Evolutionary conservation across 2,888 invertebrate species (phyloP), one percentile per base, ranked within the genome.

Genomic region (Trimorus sp.): DNA sequence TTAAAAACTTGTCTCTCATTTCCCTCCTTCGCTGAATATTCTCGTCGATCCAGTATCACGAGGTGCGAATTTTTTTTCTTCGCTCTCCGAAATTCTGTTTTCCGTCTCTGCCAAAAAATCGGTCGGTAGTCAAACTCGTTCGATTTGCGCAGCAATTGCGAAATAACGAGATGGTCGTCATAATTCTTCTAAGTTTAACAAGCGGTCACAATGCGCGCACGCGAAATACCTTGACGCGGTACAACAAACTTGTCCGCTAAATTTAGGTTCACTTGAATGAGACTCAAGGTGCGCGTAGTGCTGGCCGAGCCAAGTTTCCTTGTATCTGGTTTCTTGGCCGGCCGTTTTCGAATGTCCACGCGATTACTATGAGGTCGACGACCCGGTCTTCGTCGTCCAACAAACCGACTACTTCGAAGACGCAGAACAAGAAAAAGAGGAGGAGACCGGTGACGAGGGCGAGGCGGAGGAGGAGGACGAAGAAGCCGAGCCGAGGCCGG

Each of bases 261-360:
- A 82, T 84, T 84, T 84, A 84, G 84, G 79, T 82, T 74, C 79
- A 76, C 74, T 83, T 83, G 83, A 82, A 83, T 83, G 83, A 83
- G 81, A 45, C 83, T 79, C 82, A 83, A 81, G 81, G 83, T 77
- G 70, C 80, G 80, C 79, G 59, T 65, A 66, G 66, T 60, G 78
- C 65, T 69, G 78, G 15, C 68, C 56, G 75, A 76, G 83, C 83
- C 83, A 83, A 82, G 83, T 83, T 83, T 82, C 83, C 83, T 80
- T 82, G 79, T 82, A 76, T 82, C 82, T 83, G 79, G 82, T 82
- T 83, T 83, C 80, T 79, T 69, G 70, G 70, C 77, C 62, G 74
- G 58, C 74, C 79, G 81, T 83, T 83, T 83, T 79, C 82, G 83
- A 83, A 83, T 83, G 82, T 82, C 82, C 83, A 83, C 77, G 62